A percentile compares a stretch with the other conserved stretches of the same genome.
Conservation (phyloP, 1,140 invertebrate genomes). For the Anoplophora glabripennis region DNA sequence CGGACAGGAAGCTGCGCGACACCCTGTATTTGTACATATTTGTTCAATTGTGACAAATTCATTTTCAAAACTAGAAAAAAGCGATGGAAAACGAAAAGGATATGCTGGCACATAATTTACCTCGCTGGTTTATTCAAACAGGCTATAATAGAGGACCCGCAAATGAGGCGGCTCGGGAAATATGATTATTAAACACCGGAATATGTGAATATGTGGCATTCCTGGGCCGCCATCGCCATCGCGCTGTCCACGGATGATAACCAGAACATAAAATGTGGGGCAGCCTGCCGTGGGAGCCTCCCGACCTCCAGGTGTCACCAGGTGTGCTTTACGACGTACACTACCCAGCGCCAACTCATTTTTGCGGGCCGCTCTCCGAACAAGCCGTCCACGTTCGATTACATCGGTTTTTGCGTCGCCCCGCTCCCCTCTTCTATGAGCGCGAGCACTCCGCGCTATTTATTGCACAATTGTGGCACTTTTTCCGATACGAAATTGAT, state of each 20-base stretch:
- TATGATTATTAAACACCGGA: too few relatives aligned
- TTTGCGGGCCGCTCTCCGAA: slow-evolving; percentile 14
- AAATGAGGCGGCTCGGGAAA: too few relatives aligned
- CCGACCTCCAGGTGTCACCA: slow-evolving; percentile 29
- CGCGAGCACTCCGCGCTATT: slow-evolving; percentile 14
- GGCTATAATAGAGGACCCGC: too few relatives aligned
- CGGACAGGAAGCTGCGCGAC: too few relatives aligned
- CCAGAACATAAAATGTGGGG: slow-evolving; percentile 26
- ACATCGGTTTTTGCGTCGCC: slow-evolving; percentile 17
- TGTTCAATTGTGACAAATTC: too few relatives aligned
- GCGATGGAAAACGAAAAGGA: too few relatives aligned
- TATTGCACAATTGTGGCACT: slow-evolving; percentile 20
- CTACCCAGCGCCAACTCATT: slow-evolving; percentile 22
- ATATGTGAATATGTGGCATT: too few relatives aligned
- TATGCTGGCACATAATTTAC: too few relatives aligned
- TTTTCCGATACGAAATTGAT: slow-evolving; percentile 18
- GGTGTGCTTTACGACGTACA: slow-evolving; percentile 28
- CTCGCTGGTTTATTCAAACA: too few relatives aligned
- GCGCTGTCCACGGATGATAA: not conserved
- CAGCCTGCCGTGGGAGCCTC: slow-evolving; percentile 26
- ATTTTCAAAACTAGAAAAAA: too few relatives aligned
- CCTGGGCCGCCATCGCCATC: too few relatives aligned
- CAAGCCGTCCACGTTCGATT: slow-evolving; percentile 22
- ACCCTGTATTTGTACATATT: too few relatives aligned
- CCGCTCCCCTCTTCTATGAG: slow-evolving; percentile 17